Conservation (phyloP, 2,113 vertebrate species). For the Peromyscus leucopus region DNA sequence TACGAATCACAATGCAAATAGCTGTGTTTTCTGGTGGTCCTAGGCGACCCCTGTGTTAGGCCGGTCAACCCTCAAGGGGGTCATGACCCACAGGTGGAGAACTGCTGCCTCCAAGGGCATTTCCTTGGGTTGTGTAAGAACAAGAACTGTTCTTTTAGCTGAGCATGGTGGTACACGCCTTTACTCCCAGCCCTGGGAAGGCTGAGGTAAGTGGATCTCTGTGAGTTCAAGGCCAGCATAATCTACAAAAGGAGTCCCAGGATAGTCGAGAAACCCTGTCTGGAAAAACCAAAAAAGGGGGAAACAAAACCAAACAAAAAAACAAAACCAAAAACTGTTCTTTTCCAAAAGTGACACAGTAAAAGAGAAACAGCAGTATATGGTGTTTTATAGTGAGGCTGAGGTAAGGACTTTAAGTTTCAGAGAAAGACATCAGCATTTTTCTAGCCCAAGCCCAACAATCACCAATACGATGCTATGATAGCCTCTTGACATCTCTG, state of each 20-base stretch:
- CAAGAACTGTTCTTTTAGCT: not conserved
- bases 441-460: not conserved
- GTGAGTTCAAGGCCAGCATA: not conserved
- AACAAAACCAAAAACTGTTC: not conserved
- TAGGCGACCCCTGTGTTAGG: not conserved
- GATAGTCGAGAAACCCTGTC: not conserved
- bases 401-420: not conserved
- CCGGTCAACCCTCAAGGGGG: not conserved
- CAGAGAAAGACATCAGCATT: constrained; percentile 15
- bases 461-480: not conserved
- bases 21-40: not conserved
- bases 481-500: not conserved
- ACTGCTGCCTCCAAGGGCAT: not conserved
- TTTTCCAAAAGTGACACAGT: not conserved
- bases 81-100: not conserved
- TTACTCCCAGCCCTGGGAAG: not conserved
- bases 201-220: not conserved
- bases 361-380: not conserved
- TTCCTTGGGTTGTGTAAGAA: not conserved
- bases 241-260: not conserved
- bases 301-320: not conserved
- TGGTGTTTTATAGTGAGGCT: not conserved
- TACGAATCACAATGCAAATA: not conserved
- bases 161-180: not conserved
- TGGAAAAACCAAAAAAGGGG: not conserved